phyloP scores from a whole-genome alignment of 2,888 invertebrate genomes.

The Latrodectus elegans region DNA sequence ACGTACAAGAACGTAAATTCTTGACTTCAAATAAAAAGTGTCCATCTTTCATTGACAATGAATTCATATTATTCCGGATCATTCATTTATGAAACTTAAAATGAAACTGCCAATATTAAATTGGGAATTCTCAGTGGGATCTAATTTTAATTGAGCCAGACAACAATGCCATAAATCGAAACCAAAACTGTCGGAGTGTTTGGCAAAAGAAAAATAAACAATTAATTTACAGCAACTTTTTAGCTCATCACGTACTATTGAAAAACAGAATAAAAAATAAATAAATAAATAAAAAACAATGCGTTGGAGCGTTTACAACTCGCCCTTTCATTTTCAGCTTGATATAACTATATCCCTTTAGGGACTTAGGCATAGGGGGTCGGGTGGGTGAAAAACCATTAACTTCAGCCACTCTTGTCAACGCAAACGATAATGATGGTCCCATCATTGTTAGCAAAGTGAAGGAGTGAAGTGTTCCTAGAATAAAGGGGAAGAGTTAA shows the following conservation, averaged over 20 bases:
- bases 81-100: too few species aligned
- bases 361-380: constrained; percentile 16
- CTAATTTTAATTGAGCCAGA: too few species aligned
- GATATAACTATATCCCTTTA: constrained; percentile 32
- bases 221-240: too few species aligned
- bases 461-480: not conserved
- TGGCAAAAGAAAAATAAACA: too few species aligned
- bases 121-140: too few species aligned
- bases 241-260: constrained; percentile 2
- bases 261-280: not conserved
- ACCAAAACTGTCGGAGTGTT: too few species aligned
- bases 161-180: too few species aligned
- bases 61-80: too few species aligned
- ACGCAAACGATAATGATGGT: constrained; percentile 62
- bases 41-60: too few species aligned
- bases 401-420: constrained; percentile 59
- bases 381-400: constrained; percentile 55
- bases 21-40: too few species aligned
- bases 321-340: constrained; percentile 21
- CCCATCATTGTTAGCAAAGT: constrained; percentile 60
- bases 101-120: too few species aligned
- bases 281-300: constrained; percentile 49
- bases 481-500: constrained; percentile 33
- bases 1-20: too few species aligned
- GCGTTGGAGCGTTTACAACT: not conserved